A percentile compares a stretch with the other conserved stretches of the same genome.
phyloP scores from a whole-genome alignment of 1,140 invertebrate species.

The Stegodyphus mimosarum region DNA sequence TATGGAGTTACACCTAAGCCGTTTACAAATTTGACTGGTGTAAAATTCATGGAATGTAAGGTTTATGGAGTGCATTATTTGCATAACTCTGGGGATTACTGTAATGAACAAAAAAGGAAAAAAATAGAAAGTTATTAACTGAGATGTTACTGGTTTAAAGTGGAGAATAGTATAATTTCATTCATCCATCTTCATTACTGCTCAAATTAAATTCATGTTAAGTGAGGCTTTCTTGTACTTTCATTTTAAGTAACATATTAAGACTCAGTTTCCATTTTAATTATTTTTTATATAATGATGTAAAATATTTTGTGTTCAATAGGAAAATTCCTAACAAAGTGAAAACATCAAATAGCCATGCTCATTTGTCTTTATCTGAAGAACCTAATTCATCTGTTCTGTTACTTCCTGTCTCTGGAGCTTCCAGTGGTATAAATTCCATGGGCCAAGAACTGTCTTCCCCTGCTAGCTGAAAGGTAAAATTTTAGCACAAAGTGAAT shows the following conservation, averaged over 20 bases:
- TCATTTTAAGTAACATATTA: neutral
- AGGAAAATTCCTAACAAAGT: constrained; percentile 54
- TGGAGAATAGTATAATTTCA: too few species aligned
- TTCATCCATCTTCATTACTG: too few species aligned
- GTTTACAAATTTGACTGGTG: too few species aligned
- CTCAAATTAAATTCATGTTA: too few species aligned
- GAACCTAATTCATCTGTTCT: constrained; percentile 55
- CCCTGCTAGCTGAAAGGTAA: constrained; percentile 56
- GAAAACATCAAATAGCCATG: constrained; percentile 57
- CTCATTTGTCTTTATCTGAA: constrained; percentile 57
- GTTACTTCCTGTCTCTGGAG: constrained; percentile 47
- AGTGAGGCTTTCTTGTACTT: neutral
- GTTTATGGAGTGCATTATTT: too few species aligned
- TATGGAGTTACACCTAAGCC: too few species aligned
- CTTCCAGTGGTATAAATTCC: constrained; percentile 43
- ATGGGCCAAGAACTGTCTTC: constrained; percentile 59
- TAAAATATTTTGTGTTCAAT: neutral
- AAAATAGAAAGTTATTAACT: too few species aligned
- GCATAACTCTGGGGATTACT: too few species aligned
- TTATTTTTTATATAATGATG: neutral
- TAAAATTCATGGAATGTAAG: too few species aligned
- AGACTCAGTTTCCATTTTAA: neutral
- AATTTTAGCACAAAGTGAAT: constrained; percentile 52
- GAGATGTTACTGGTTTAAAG: too few species aligned
- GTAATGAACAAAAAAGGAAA: too few species aligned